Conservation (phyloP, 1,140 invertebrate genomes). For the Platorchestia sp. region DNA sequence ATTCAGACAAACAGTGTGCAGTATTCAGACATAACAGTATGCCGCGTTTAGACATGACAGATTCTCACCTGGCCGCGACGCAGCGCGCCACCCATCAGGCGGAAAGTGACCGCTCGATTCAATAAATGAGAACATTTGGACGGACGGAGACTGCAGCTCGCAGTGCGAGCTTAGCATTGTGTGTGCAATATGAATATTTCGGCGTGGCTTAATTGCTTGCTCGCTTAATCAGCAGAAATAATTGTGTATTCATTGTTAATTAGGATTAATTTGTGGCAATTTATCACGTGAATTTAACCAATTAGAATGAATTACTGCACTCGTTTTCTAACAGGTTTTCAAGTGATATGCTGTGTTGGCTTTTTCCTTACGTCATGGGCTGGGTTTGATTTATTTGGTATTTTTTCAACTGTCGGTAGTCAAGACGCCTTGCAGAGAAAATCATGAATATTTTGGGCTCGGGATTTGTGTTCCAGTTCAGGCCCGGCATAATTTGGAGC, state of each 20-base stretch:
- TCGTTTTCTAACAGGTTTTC: no score
- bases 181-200: no score
- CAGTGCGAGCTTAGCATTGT: no score
- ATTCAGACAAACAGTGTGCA: no score
- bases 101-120: no score
- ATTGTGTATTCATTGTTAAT: background rate
- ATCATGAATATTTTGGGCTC: background rate
- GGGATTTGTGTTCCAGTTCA: background rate
- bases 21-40: no score
- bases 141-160: no score
- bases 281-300: background rate
- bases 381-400: background rate
- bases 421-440: background rate
- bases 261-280: background rate
- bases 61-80: no score
- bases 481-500: background rate
- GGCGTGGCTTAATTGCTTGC: background rate
- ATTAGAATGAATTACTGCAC: background rate
- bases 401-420: background rate
- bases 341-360: background rate
- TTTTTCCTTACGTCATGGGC: background rate
- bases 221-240: background rate
- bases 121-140: no score
- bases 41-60: no score
- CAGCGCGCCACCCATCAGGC: no score